phyloP scores from a whole-genome alignment of 2,113 vertebrate genomes.

The Rallus limicola region DNA sequence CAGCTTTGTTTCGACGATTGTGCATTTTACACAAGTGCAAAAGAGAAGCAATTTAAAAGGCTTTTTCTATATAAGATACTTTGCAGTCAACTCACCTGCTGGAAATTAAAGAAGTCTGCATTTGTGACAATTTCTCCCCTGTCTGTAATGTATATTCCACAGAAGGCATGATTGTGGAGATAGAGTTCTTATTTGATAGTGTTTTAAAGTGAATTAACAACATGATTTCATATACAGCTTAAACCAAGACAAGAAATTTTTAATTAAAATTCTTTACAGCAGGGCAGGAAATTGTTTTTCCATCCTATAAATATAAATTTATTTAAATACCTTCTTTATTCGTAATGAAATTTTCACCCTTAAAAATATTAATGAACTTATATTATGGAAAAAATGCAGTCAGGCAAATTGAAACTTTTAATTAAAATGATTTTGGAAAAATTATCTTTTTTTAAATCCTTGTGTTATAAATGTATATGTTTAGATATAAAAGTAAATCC shows the following conservation, averaged over 20 bases:
- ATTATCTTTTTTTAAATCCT: neutral
- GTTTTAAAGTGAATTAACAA: neutral
- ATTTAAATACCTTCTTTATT: neutral
- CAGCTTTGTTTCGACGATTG: neutral
- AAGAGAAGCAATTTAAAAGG: slow-evolving; percentile 7
- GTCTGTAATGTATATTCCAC: neutral
- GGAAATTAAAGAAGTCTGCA: neutral
- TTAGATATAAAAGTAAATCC: neutral
- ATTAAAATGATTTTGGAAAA: neutral
- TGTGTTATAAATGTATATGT: neutral
- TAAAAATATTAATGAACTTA: neutral
- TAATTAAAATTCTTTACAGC: neutral
- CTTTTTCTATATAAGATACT: neutral
- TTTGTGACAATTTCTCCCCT: neutral
- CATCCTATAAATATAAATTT: neutral
- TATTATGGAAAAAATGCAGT: neutral
- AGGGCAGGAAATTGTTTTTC: neutral
- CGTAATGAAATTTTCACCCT: neutral
- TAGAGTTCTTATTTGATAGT: neutral
- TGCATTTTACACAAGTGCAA: neutral
- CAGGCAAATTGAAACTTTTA: neutral
- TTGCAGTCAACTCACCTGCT: neutral
- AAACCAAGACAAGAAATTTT: neutral
- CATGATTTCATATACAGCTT: neutral
- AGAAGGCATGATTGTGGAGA: neutral